Evolutionary conservation across 2,113 vertebrate genomes (phyloP), one percentile per base, ranked within the genome.

Genomic region (Gobio gobio): DNA sequence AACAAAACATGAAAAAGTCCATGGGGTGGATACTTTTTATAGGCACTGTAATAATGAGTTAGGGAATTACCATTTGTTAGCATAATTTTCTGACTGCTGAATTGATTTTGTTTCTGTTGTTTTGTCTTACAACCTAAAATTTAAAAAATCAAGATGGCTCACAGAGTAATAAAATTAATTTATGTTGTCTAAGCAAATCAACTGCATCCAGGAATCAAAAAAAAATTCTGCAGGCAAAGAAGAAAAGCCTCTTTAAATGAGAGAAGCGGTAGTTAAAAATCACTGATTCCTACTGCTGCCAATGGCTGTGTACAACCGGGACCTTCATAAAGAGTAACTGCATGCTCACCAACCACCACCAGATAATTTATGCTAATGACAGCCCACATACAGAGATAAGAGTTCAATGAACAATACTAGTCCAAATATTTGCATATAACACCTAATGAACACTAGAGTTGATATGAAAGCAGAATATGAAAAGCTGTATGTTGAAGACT

Each of bases 191-290:
- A 12, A 56, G 84, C 40, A 61, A 82, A 87, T 79, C 12, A 78
- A 64, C 14, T 58, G 51, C 26, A 85, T 43, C 5, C 58, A 29
- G n/a, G 36, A 82, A 82, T 82, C 5, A 72, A 82, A 80, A 84
- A 20, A 54, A 76, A 56, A 16, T 29, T 24, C 24, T 40, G 16
- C 75, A 80, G 58, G 10, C 51, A 45, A 24, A 29, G 7, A 45
- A 74, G 18, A 49, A 83, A 4, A 73, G 16, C 16, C 26, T 22
- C 51, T 22, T 51, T 61, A 59, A n/a, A 43, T 49, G 51, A 83
- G 10, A 7, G n/a, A 54, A 75, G 43, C 12, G 68, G 51, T 75
- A 73, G 81, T 63, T 79, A 86, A 5, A 83, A 79, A 45, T 26
- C 33, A 16, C 12, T 24, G 61, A 77, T 54, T 58, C 63, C 16